Percentiles rank a stretch among this genome's conserved stretches.
These are phyloP conservation scores for Parus major DNA, from an alignment of 2,113 vertebrate genomes.

Conservation along the genomic window DNA sequence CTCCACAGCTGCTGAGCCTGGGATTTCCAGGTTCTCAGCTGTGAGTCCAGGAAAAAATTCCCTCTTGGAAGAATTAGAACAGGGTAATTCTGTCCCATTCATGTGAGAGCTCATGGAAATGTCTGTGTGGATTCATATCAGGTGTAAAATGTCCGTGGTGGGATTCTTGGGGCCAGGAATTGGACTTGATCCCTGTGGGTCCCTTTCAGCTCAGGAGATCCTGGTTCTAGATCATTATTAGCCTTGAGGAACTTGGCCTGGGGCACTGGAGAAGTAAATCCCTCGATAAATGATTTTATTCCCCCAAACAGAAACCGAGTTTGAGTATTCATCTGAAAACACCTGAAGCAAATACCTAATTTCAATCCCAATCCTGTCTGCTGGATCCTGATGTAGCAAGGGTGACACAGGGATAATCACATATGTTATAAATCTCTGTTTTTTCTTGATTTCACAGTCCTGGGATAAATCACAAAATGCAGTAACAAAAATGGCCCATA, in stretches of 20 bases:
- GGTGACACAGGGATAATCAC: background rate
- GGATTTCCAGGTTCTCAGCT: background rate
- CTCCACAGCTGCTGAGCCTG: background rate
- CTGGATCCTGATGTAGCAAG: background rate
- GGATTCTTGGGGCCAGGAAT: background rate
- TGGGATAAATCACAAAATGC: background rate
- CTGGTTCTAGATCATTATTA: background rate
- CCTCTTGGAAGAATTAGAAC: background rate
- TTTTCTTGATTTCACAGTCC: background rate
- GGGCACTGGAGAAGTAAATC: background rate
- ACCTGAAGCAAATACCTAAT: background rate
- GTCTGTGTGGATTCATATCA: background rate
- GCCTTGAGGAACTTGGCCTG: background rate
- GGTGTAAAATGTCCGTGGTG: background rate
- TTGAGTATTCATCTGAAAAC: background rate
- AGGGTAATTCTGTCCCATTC: background rate
- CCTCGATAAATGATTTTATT: background rate
- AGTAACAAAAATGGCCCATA: background rate
- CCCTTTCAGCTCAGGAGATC: background rate
- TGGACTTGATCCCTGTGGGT: too few relatives aligned
- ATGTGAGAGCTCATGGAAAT: background rate
- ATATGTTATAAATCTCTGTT: background rate
- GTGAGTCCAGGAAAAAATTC: background rate
- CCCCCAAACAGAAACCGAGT: background rate
- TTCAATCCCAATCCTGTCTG: background rate